Evolutionary conservation across 2,888 invertebrate species (phyloP).

Genomic region (Hirtodrosophila trivittata): DNA sequence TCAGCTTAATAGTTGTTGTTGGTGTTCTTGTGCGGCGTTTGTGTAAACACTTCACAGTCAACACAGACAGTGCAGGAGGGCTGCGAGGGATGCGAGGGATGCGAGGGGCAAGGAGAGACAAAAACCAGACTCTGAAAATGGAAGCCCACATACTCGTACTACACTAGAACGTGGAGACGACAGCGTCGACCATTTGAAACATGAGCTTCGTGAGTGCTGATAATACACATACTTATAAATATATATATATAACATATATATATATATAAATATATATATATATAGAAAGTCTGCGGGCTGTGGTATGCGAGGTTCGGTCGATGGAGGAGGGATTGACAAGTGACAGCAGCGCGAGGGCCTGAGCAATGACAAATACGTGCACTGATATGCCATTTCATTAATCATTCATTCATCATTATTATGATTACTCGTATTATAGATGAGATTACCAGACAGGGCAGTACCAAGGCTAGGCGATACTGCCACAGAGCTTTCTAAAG

Average conservation of each 20-base stretch:
- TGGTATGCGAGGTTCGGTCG: neutral
- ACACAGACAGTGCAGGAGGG: conserved; percentile 1
- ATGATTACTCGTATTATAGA: conserved; percentile 3
- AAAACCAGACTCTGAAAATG: conserved; percentile 23
- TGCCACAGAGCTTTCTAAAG: too few relatives aligned
- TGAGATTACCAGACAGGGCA: conserved; percentile 2
- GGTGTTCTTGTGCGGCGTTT: conserved; percentile 33
- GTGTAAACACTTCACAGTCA: conserved; percentile 57
- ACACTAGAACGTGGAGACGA: conserved; percentile 9
- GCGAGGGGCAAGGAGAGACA: neutral
- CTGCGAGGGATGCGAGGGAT: neutral
- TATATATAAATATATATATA: neutral
- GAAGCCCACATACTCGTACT: conserved; percentile 37
- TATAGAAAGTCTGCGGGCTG: conserved; percentile 14
- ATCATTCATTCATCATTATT: conserved; percentile 18
- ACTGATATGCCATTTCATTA: conserved; percentile 45
- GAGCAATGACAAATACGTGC: conserved; percentile 57
- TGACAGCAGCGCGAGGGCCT: conserved; percentile 15
- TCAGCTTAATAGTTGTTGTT: conserved; percentile 5
- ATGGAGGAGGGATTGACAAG: conserved; percentile 7
- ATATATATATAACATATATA: conserved; percentile 4
- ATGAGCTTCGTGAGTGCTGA: conserved; percentile 74
- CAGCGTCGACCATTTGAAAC: conserved; percentile 63
- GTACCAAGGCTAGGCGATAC: conserved; percentile 1
- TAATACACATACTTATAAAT: conserved; percentile 39